Conservation (phyloP, 2,888 invertebrate genomes). For the Chalcosyrphus nemorum region DNA sequence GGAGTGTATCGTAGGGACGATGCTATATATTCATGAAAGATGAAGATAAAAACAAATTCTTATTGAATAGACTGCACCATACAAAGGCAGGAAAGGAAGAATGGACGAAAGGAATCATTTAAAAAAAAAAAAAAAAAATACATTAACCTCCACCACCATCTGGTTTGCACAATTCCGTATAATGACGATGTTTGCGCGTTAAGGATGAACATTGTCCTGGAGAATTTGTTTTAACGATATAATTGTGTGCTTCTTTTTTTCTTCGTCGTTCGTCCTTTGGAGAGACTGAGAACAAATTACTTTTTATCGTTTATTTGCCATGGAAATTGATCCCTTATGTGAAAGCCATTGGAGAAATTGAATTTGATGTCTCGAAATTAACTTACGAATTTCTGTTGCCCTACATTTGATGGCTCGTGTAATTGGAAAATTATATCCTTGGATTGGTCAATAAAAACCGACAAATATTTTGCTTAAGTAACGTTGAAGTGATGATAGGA, state of each 20-base stretch:
- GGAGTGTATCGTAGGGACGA: constrained; percentile 61
- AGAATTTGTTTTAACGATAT: constrained; percentile 55
- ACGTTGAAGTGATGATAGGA: background rate
- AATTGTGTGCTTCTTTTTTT: constrained; percentile 39
- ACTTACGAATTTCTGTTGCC: constrained; percentile 43
- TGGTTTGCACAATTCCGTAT: background rate
- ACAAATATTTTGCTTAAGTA: constrained; percentile 29
- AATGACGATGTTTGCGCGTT: constrained; percentile 43
- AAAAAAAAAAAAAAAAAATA: background rate
- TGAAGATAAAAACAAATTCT: constrained; percentile 35
- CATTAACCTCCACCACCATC: background rate
- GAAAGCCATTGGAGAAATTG: constrained; percentile 61
- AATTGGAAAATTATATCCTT: constrained; percentile 43
- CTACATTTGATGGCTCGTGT: constrained; percentile 13
- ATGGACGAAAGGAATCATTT: constrained; percentile 17
- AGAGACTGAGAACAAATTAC: constrained; percentile 76
- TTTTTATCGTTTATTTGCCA: constrained; percentile 73
- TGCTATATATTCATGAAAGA: constrained; percentile 39
- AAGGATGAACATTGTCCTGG: background rate
- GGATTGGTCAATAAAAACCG: constrained; percentile 27
- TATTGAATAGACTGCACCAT: constrained; percentile 46
- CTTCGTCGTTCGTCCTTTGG: constrained; percentile 66
- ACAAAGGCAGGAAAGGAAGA: background rate
- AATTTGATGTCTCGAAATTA: constrained; percentile 70
- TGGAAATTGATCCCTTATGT: constrained; percentile 63